Conservation (phyloP, 2,797 vertebrate species). For the Poeciliopsis infans region DNA sequence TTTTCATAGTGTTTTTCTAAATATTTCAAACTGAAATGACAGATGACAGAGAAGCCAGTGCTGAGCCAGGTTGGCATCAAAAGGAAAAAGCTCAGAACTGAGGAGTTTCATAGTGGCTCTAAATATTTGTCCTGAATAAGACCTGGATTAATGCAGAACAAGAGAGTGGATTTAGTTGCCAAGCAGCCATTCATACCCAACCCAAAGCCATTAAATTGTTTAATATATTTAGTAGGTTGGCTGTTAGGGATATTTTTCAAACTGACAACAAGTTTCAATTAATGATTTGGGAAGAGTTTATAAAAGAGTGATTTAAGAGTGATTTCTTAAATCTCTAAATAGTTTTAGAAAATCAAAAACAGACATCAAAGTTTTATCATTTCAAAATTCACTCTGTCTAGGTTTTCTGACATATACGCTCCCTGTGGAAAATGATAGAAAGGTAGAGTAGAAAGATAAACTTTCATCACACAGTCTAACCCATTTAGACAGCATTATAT, state of each 20-base stretch:
- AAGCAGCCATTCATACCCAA: background rate
- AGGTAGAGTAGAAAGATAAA: conserved; percentile 17
- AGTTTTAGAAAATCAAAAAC: conserved; percentile 3
- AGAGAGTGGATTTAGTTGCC: background rate
- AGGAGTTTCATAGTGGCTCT: background rate
- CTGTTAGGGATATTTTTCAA: background rate
- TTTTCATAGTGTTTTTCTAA: too few species aligned
- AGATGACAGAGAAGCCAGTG: background rate
- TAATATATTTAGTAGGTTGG: background rate
- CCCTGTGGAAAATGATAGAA: conserved; percentile 5
- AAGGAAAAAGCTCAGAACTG: background rate
- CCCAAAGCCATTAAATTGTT: background rate
- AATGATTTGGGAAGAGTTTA: background rate
- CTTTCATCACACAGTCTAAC: conserved; percentile 9
- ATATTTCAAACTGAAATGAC: background rate
- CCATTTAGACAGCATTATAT: conserved; percentile 9
- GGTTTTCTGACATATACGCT: conserved; percentile 12
- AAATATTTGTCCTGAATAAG: background rate
- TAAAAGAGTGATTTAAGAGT: too few species aligned
- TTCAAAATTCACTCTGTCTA: background rate
- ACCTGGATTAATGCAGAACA: background rate
- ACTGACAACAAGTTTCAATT: background rate
- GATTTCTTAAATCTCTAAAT: background rate
- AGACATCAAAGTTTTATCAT: background rate
- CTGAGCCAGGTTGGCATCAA: background rate